Evolutionary conservation across 2,797 vertebrate species (phyloP), one percentile per base, ranked within the genome.

Genomic region (Darevskia mixta): DNA sequence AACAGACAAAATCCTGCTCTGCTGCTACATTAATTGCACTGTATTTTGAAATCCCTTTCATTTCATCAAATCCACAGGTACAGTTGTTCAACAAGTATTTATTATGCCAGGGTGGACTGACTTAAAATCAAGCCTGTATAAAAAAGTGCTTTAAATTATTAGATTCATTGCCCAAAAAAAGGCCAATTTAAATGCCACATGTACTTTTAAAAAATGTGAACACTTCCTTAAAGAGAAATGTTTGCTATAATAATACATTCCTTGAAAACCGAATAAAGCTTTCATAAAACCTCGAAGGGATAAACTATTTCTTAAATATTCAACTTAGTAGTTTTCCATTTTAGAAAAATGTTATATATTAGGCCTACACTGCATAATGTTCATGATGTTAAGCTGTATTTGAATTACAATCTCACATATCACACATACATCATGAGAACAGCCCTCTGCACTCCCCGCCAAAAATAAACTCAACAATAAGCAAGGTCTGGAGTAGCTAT

Each of bases 1-100:
- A 91, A 89, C 92, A 94, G 92, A 93, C 92, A 95, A 93, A 85
- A 95, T 93, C 89, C 90, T 89, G 94, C 77, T 82, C 38, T 32
- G 72, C 80, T 83, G 64, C 35, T n/a, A 25, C 32, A 67, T 83
- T 58, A 88, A 83, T 32, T 55, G 64, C 81, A 78, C 13, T n/a
- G 81, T 29, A 71, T 25, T 61, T 35, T 13, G 43, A 88, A 87
- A n/a, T 25, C 17, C 25, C 20, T 58, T 79, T 77, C 9, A 58
- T 67, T 87, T 66, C 72, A 76, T 71, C 71, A 69, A 49, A 77
- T 66, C 71, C 58, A 29, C 23, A 84, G 27, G n/a, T 45, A 20
- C 69, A 79, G 29, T 32, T 85, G 58, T 75, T 38, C 69, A 80
- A n/a, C 13, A 32, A 25, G n/a, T n/a, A 38, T 3, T 49, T 29